phyloP scores from a whole-genome alignment of 2,797 vertebrate species.

The Harpagifer antarcticus region DNA sequence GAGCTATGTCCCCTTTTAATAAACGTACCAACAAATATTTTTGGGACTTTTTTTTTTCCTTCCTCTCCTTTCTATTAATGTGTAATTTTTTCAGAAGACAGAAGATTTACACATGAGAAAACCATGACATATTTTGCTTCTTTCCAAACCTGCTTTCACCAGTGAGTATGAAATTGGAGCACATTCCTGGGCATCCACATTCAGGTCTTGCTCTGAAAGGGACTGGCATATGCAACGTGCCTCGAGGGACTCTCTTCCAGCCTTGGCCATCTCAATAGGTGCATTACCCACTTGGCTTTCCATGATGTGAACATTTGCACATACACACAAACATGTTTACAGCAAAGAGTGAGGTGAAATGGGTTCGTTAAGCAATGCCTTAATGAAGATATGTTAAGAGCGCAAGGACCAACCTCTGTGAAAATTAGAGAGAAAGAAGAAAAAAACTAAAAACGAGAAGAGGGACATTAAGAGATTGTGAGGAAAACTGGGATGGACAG shows the following conservation, averaged over 20 bases:
- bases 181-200: conserved; percentile 44
- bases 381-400: conserved; percentile 30
- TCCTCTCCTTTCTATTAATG: neutral
- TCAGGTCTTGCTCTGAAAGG: conserved; percentile 59
- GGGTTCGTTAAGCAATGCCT: conserved; percentile 34
- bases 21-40: conserved; percentile 10
- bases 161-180: conserved; percentile 64
- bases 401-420: conserved; percentile 29
- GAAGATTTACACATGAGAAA: conserved; percentile 37
- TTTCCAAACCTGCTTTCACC: conserved; percentile 43
- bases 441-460: neutral
- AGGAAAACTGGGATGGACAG: neutral
- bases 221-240: conserved; percentile 55
- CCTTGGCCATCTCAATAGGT: conserved; percentile 49
- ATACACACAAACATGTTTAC: conserved; percentile 13
- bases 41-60: neutral
- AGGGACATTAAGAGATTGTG: neutral
- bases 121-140: conserved; percentile 45
- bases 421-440: conserved; percentile 8
- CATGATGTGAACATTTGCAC: conserved; percentile 24
- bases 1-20: neutral
- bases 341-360: conserved; percentile 19
- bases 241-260: conserved; percentile 57
- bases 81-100: conserved; percentile 31
- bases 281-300: conserved; percentile 39